Base-by-base conservation (phyloP, 2,113 vertebrate genomes). In the Neomonachus schauinslandi region DNA sequence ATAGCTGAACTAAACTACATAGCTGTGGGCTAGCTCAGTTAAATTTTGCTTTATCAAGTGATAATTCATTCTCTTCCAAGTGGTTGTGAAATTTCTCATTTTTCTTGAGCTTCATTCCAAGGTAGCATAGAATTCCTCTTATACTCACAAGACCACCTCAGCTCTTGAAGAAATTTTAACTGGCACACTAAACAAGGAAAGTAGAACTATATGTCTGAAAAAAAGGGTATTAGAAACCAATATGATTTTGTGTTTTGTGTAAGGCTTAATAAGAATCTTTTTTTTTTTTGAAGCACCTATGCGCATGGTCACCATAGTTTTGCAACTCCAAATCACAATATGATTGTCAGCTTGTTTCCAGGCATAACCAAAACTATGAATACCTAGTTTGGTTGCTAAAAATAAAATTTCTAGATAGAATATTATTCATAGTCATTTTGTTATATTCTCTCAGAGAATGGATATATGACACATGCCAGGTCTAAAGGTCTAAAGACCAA, bases 21-120 rank as follows among this genome's bases (percentile, higher is more conserved):
- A 86, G 5, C n/a, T 51, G 28, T 96, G 42, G 2, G 13, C 18
- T 92, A 59, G 39, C 72, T 67, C 13, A n/a, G 2, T 71, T 76
- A 81, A 76, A 83, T 81, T 94, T 79, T 80, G 13, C 49, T 61
- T 92, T 94, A 53, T 96, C 18, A 91, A 89, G 65, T 72, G 10
- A 51, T 36, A 71, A 83, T 53, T 59, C 7, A 67, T 39, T 83
- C 33, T 53, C 89, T 67, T 84, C 49, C 57, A 49, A 9, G 21
- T 92, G 36, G 12, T n/a, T 85, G 11, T 94, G 61, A 89, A 94
- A 74, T 74, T 59, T 91, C 33, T 88, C 21, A 72, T 67, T 74
- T 94, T 91, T 95, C 61, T 61, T 85, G 11, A 76, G 14, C n/a
- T 74, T 85, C 28, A 61, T 86, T 95, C 28, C 5, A 80, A 74